These are phyloP conservation scores for Meloe dianella DNA, from an alignment of 2,888 invertebrate species.

Conservation along the genomic window DNA sequence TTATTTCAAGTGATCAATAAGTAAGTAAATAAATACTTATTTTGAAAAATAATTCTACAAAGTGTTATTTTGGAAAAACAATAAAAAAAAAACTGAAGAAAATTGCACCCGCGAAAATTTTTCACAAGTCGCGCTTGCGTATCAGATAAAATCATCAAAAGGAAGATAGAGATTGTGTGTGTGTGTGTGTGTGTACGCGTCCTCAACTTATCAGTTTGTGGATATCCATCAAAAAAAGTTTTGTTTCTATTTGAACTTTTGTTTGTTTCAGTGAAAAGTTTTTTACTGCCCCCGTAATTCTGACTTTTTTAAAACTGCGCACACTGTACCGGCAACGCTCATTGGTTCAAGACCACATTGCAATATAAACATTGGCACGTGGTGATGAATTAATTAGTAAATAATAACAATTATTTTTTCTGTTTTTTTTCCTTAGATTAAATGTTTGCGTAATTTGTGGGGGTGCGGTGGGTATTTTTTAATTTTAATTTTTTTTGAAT, in stretches of 20 bases:
- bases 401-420: too few species aligned
- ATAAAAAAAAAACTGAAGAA: not conserved
- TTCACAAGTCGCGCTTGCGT: constrained; percentile 37
- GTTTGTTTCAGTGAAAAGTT: constrained; percentile 45
- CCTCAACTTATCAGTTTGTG: constrained; percentile 38
- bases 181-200: not conserved
- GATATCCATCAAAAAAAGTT: constrained; percentile 54
- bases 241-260: constrained; percentile 50
- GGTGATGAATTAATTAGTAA: constrained; percentile 22
- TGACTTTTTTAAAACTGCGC: constrained; percentile 55
- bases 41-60: not conserved
- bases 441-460: not conserved
- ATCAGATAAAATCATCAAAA: constrained; percentile 24
- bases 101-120: constrained; percentile 34
- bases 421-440: not conserved
- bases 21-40: too few species aligned
- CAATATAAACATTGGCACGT: constrained; percentile 49
- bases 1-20: too few species aligned
- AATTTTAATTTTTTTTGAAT: too few species aligned
- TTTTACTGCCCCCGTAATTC: constrained; percentile 37
- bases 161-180: not conserved
- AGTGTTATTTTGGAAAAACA: not conserved
- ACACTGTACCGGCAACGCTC: constrained; percentile 43
- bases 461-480: not conserved
- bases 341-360: constrained; percentile 45